Evolutionary conservation across 1,140 invertebrate genomes (phyloP), one percentile per base, ranked within the genome.

Genomic region (Drosophila mayri): DNA sequence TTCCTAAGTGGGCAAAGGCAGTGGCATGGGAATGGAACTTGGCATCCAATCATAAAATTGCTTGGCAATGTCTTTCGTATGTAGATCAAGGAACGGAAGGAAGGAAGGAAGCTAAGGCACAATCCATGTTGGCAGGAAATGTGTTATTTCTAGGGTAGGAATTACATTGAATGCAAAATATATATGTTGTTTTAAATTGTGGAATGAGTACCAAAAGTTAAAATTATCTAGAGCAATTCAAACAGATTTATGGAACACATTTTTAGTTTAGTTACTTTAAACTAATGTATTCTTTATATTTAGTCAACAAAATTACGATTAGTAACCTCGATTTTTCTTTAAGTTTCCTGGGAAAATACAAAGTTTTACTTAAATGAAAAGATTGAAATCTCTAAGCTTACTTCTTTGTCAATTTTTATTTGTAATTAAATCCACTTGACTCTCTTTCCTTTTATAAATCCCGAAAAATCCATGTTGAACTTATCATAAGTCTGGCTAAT

Each of bases 41-140:
- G 82, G 78, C 80, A 84, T 82, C 84, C 80, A 88, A 90, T 88
- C 80, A 84, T 83, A 87, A 87, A 88, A 88, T 80, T 73, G 71
- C 63, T 79, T 76, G 83, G 76, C 81, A 85, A 87, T 82, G 80
- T 76, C 80, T 87, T 76, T 61, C 68, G 68, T 77, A 77, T 77
- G 75, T 82, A 66, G 76, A 61, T 49, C 20, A 35, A 75, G 72
- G 37, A 67, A 49, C 62, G 68, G 68, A 72, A 50, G 68, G 52
- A 72, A 40, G 67, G 64, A 71, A 61, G 66, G n/a, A 76, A 68
- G 62, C 35, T 35, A 71, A 70, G 74, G 58, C 44, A 54, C 32
- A 55, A 62, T 43, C 47, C 55, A 28, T 47, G 70, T 50, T 61
- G 62, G 58, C 83, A 70, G 61, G 71, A 83, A 82, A 82, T 63